These are phyloP conservation scores for Corydoras maculifer DNA, from an alignment of 2,113 vertebrate species.

Conservation along the genomic window DNA sequence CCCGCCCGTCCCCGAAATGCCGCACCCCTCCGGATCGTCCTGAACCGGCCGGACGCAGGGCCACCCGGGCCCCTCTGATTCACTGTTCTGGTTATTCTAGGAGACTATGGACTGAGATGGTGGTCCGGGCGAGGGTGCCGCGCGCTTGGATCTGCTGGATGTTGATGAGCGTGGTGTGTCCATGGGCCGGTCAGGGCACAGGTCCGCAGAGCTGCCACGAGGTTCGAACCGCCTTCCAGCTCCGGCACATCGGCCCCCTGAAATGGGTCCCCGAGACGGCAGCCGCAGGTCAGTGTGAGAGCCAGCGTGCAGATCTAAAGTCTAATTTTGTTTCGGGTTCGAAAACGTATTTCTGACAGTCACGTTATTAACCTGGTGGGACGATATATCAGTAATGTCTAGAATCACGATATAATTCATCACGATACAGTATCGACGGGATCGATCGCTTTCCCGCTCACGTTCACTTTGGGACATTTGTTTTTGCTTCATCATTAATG, in stretches of 20 bases:
- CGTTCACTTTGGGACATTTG: no score
- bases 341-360: no score
- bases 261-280: conserved; percentile 79
- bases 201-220: conserved; percentile 78
- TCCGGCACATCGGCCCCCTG: conserved; percentile 79
- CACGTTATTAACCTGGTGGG: no score
- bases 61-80: neutral
- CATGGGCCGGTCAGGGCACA: conserved; percentile 47
- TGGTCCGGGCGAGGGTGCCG: conserved; percentile 55
- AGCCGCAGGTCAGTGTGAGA: conserved; percentile 69
- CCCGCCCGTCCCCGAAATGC: conserved; percentile 1
- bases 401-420: no score
- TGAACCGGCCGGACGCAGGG: neutral
- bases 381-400: no score
- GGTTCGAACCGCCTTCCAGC: conserved; percentile 81
- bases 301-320: no score
- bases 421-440: no score
- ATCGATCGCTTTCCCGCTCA: no score
- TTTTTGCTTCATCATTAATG: no score
- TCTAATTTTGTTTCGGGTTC: no score
- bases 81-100: conserved; percentile 1
- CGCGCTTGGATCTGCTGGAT: conserved; percentile 54
- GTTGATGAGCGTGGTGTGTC: conserved; percentile 18
- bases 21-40: neutral
- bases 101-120: conserved; percentile 58